Evolutionary conservation across 1,140 invertebrate genomes (phyloP), one percentile per base, ranked within the genome.

Genomic region (Charaxes varanes): DNA sequence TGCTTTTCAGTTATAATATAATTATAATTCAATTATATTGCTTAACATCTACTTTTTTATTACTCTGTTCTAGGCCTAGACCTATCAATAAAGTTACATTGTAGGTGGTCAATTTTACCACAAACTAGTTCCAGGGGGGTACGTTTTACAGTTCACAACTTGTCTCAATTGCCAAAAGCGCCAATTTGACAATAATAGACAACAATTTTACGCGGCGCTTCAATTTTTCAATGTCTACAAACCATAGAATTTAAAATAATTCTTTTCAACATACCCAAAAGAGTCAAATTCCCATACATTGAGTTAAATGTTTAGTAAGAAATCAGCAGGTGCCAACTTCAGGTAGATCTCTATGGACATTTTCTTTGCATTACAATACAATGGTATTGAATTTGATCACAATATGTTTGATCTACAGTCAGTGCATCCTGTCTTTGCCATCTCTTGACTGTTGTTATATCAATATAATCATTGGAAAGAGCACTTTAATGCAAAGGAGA

Each of bases 281-380:
- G 32, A 16, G 18, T 41, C 24, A 31, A 16, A 51, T 41, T 51
- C 24, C 35, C 19, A 14, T 30, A 32, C 8, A 30, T 16, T 11
- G 6, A 6, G 28, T 43, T n/a, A n/a, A n/a, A n/a, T n/a, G n/a
- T n/a, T n/a, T n/a, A n/a, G n/a, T n/a, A n/a, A n/a, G n/a, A n/a
- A 26, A 19, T 28, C 62, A 73, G 72, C 76, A 74, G 76, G 70
- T 77, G 68, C 44, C 66, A 46, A 45, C 32, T 42, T 48, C 71
- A 81, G 73, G 77, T 77, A 77, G 65, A 55, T 57, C 35, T 51
- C 53, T 54, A 65, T 77, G 62, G 50, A 48, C 43, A 36, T 37
- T 38, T 69, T 66, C 65, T 37, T 33, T 44, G 55, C 61, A 61
- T 52, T 46, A 53, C 45, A 53, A 57, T 51, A 60, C 54, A 51